Evolutionary conservation across 2,113 vertebrate species (phyloP), one percentile per base, ranked within the genome.

Genomic region (Brienomyrus brachyistius): DNA sequence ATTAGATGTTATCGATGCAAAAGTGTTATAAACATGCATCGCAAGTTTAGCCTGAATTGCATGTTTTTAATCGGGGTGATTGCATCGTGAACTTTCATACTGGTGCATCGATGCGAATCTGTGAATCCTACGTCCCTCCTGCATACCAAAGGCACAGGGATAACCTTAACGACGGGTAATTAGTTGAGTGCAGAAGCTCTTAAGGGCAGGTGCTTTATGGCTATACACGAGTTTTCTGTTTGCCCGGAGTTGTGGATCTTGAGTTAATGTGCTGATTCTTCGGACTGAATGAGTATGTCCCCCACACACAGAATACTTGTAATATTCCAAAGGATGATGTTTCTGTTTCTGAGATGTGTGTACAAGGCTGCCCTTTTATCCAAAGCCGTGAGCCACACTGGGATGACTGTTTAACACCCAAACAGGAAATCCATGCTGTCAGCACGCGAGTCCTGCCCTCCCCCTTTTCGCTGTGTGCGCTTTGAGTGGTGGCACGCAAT

Each of bases 401-500:
- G 59, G n/a, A 62, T 62, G 59, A 19, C 17, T 10, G 45, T 83
- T 83, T 83, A 8, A 45, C 40, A 4, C 17, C 80, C 43, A 47
- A 23, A 3, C 80, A 23, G 15, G 21, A 10, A 47, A 48, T 11
- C 21, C 17, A 40, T 43, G 43, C 3, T 6, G 9, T 83, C 9
- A 21, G 4, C 23, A 83, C 82, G 80, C 31, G 11, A 27, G 74
- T 52, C 51, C 70, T 62, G 87, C 62, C 89, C 52, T 48, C 10
- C 90, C 31, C 43, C 88, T 91, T 92, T 90, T 91, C 90, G 91
- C 83, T 23, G 54, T 86, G 52, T n/a, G 43, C 56, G 89, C 87
- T 92, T 90, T 90, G 91, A 93, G 91, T 93, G 91, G 90, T 85
- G 90, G 70, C 85, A 82, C 52, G 74, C 89, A 92, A 94, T 94